Evolutionary conservation across 2,797 vertebrate species (phyloP).

Genomic region (Merluccius polli): DNA sequence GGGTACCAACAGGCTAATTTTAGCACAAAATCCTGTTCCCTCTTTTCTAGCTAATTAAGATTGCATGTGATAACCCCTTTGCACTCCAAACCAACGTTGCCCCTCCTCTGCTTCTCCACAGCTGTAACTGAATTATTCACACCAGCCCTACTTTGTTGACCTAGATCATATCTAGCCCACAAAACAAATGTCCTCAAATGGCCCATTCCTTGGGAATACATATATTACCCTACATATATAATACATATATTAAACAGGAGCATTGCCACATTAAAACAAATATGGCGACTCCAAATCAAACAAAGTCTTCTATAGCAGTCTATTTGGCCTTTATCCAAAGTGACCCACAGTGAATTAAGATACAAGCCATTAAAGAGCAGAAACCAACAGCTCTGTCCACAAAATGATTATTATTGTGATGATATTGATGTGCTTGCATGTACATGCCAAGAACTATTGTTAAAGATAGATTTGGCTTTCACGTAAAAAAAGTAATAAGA

Average conservation of each 20-base stretch:
- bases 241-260: constrained; percentile 15
- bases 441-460: not conserved
- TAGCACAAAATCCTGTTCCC: constrained; percentile 5
- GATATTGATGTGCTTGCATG: not conserved
- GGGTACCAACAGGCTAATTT: not conserved
- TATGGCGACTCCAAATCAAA: not conserved
- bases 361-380: not conserved
- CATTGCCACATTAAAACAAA: constrained; percentile 30
- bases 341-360: not conserved
- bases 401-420: not conserved
- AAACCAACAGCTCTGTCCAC: not conserved
- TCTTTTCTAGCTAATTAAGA: constrained; percentile 18
- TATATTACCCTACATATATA: constrained; percentile 29
- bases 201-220: constrained; percentile 31
- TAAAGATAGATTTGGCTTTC: not conserved
- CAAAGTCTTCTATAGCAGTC: not conserved
- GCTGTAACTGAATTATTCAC: constrained; percentile 73
- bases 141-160: constrained; percentile 69
- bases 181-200: constrained; percentile 30
- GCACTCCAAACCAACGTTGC: constrained; percentile 33
- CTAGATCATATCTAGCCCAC: constrained; percentile 61
- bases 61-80: constrained; percentile 27
- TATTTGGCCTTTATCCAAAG: not conserved
- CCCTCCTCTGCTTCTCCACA: constrained; percentile 45
- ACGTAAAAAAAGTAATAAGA: not conserved